Percentiles rank a stretch among this genome's conserved stretches.
These are phyloP conservation scores for Stictonetta naevosa DNA, from an alignment of 2,113 vertebrate genomes.

Conservation along the genomic window DNA sequence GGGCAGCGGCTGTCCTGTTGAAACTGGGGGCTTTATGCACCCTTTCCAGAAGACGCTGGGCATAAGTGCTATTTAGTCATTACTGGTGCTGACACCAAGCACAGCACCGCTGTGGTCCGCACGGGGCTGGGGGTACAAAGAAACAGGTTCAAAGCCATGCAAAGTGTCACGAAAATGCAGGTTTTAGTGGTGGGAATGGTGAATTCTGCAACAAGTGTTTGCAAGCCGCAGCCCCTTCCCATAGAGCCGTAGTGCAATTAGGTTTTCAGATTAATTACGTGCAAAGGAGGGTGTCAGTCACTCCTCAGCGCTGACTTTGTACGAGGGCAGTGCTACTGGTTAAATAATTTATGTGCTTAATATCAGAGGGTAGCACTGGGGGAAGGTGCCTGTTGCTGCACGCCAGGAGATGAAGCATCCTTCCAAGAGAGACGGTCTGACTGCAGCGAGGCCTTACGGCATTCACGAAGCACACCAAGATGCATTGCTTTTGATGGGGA, in stretches of 20 bases:
- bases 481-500: not conserved
- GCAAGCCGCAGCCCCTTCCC: not conserved
- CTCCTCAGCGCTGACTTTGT: not conserved
- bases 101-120: not conserved
- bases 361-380: not conserved
- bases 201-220: not conserved
- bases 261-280: not conserved
- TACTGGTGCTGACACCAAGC: not conserved
- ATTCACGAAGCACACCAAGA: not conserved
- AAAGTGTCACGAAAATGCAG: not conserved
- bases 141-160: not conserved
- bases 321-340: not conserved
- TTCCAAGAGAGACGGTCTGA: not conserved
- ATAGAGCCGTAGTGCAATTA: not conserved
- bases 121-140: not conserved
- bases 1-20: not conserved
- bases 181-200: not conserved
- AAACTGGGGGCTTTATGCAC: not conserved
- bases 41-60: not conserved
- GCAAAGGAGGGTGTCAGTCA: not conserved
- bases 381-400: not conserved
- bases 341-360: not conserved
- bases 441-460: not conserved
- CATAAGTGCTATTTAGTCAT: not conserved
- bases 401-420: not conserved